phyloP scores from a whole-genome alignment of 1,140 invertebrate species.

The Platyscapa corneri region DNA sequence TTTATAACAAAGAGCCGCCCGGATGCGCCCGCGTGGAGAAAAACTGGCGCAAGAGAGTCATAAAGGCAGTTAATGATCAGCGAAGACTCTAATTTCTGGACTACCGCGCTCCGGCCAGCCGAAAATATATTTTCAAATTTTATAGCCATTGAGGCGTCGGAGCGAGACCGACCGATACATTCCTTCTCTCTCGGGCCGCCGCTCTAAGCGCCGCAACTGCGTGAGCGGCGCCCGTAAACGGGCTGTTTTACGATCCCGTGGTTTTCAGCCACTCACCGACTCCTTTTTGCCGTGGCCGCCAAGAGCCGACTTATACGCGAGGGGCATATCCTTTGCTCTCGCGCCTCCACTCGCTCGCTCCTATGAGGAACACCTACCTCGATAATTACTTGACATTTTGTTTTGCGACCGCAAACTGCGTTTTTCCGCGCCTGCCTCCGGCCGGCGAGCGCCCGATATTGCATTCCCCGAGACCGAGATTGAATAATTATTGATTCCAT shows the following conservation, averaged over 20 bases:
- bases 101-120: neutral
- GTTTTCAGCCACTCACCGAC: constrained; percentile 58
- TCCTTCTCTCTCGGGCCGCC: constrained; percentile 25
- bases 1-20: constrained; percentile 27
- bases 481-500: constrained; percentile 2
- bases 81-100: constrained; percentile 41
- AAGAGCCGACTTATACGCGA: neutral
- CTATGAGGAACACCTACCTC: constrained; percentile 67
- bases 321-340: neutral
- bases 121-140: constrained; percentile 23
- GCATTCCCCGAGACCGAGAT: neutral
- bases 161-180: constrained; percentile 35
- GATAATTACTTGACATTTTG: constrained; percentile 72
- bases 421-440: constrained; percentile 1
- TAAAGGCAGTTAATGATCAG: constrained; percentile 38
- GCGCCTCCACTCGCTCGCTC: neutral
- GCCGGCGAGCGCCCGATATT: neutral
- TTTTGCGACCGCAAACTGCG: constrained; percentile 59
- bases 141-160: constrained; percentile 48
- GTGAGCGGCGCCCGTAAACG: constrained; percentile 65
- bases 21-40: constrained; percentile 29
- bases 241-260: constrained; percentile 67
- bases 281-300: constrained; percentile 60
- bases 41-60: constrained; percentile 50
- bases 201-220: constrained; percentile 30